Percentiles rank a stretch among this genome's conserved stretches.
Evolutionary conservation across 2,797 vertebrate species (phyloP).

Genomic region (Perdix hodgsoniae): DNA sequence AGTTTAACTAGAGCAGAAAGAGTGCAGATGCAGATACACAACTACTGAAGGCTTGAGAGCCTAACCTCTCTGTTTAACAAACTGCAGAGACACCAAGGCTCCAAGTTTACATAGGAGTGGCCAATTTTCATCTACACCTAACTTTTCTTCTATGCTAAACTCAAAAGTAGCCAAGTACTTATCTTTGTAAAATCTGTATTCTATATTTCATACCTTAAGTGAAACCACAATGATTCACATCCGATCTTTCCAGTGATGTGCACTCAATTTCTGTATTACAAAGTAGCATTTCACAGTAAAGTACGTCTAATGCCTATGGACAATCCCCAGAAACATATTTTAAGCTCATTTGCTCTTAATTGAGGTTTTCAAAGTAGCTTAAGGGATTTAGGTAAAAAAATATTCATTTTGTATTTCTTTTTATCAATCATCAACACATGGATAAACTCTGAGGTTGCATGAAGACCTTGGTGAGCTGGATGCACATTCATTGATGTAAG

Average conservation of each 20-base stretch:
- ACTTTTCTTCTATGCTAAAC: not conserved
- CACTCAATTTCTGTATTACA: not conserved
- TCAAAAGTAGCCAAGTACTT: not conserved
- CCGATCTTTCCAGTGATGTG: not conserved
- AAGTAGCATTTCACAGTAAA: not conserved
- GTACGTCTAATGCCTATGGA: not conserved
- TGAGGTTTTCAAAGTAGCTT: constrained; percentile 24
- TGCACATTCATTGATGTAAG: not conserved
- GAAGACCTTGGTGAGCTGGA: constrained; percentile 6
- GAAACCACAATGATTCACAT: not conserved
- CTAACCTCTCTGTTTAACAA: not conserved
- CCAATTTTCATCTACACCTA: not conserved
- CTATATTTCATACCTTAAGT: not conserved
- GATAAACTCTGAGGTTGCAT: not conserved
- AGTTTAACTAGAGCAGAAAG: not conserved
- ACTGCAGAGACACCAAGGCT: not conserved
- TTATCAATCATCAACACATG: not conserved
- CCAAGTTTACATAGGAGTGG: not conserved
- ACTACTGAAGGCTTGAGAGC: not conserved
- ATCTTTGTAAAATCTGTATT: not conserved
- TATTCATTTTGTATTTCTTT: constrained; percentile 15
- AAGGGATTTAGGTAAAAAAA: constrained; percentile 29
- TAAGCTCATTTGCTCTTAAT: constrained; percentile 43
- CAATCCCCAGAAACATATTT: constrained; percentile 9
- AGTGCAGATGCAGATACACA: not conserved